Base-by-base conservation (phyloP, 2,888 invertebrate species). In the Meliscaeva auricollis region DNA sequence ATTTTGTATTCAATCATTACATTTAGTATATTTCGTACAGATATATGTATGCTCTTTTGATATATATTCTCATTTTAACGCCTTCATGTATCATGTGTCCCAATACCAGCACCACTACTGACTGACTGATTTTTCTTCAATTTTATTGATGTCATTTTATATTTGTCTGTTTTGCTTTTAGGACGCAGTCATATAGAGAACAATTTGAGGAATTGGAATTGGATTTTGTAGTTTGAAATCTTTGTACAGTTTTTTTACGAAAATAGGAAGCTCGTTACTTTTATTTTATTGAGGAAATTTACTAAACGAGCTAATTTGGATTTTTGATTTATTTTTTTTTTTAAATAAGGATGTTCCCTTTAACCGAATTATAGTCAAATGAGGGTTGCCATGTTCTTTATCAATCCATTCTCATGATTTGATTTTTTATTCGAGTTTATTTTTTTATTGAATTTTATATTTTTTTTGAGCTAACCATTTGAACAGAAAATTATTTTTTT, bases 31-130 rank as follows among this genome's bases (percentile, higher is more conserved):
- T 32, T 32, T 32, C 7, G 7, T 32, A 32, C 32, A 6, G 1
- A 35, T 8, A 35, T 22, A 22, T 22, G 26, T 52, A 52, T 26
- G 52, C 26, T 26, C 26, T 54, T 15, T 50, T 26, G 58, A 7
- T 62, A 62, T 62, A 7, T 62, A 62, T 62, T 62, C 62, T 66
- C 66, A 50, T 66, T 66, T 50, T 38, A 50, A 66, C 35, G 35
- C 35, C 22, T 35, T 48, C 26, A 32, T 48, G 48, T 15, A 11
- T 3, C 9, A 13, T 6, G 2, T 38, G 5, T 8, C 35, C 7
- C 38, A 11, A 8, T 38, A 38, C 11, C 38, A 11, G 38, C 11
- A 38, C 3, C 38, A 11, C 38, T 9, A 38, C 8, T 38, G 13
- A 38, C 22, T 44, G 46, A 44, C 44, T 62, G 46, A 32, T 66